phyloP scores from a whole-genome alignment of 2,888 invertebrate species.

The Parnassius glacialis region DNA sequence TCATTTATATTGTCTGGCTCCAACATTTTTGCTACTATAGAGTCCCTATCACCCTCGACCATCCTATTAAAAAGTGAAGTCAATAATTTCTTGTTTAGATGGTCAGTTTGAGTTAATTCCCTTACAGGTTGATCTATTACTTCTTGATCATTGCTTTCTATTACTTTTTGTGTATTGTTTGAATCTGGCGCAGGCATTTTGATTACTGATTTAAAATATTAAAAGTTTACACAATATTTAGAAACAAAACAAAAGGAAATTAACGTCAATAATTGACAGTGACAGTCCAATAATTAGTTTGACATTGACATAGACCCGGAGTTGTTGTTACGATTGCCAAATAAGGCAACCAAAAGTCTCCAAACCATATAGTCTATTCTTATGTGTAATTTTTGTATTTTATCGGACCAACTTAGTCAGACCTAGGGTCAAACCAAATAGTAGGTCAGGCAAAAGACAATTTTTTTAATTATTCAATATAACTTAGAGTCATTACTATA shows the following conservation, averaged over 20 bases:
- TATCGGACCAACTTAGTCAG: too few relatives aligned
- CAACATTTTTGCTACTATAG: constrained; percentile 53
- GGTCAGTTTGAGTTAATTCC: constrained; percentile 83
- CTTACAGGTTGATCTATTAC: constrained; percentile 46
- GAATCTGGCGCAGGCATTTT: constrained; percentile 64
- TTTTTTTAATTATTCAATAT: too few relatives aligned
- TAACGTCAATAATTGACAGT: constrained; percentile 26
- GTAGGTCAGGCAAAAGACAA: too few relatives aligned
- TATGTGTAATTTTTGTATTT: too few relatives aligned
- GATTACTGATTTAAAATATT: constrained; percentile 5
- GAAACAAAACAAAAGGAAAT: constrained; percentile 1
- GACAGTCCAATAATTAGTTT: not conserved
- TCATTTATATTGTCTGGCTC: constrained; percentile 55
- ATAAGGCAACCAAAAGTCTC: not conserved
- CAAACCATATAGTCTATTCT: too few relatives aligned
- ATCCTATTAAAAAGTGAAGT: constrained; percentile 82
- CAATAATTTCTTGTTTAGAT: constrained; percentile 83
- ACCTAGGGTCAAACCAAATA: too few relatives aligned
- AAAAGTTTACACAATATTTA: not conserved
- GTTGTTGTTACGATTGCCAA: not conserved
- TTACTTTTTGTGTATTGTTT: constrained; percentile 34
- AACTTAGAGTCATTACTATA: too few relatives aligned
- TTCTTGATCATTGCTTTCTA: constrained; percentile 42
- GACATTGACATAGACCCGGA: too few relatives aligned
- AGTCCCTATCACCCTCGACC: constrained; percentile 65